These are phyloP conservation scores for Drosophila tani DNA, from an alignment of 1,140 invertebrate genomes.

Conservation along the genomic window DNA sequence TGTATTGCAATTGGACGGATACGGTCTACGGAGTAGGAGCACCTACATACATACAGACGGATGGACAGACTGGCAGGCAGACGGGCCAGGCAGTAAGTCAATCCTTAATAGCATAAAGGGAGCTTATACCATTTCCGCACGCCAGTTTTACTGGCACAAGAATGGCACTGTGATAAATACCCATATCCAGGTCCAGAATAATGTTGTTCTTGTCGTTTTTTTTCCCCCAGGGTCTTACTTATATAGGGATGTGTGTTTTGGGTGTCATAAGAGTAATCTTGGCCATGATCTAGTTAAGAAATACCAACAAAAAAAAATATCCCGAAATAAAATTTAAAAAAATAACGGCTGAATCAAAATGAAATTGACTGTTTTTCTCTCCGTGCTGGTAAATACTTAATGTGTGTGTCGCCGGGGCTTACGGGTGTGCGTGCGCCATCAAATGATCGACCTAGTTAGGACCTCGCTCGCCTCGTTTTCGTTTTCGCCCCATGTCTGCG, in stretches of 20 bases:
- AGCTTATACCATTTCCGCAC: conserved; percentile 74
- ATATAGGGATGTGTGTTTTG: no score
- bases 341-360: no score
- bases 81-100: conserved; percentile 55
- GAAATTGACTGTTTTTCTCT: background rate
- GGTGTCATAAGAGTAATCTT: no score
- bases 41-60: conserved; percentile 1
- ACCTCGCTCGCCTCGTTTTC: conserved; percentile 42
- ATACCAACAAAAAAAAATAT: no score
- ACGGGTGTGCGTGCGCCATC: conserved; percentile 37
- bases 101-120: conserved; percentile 60
- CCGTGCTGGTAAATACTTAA: conserved; percentile 22
- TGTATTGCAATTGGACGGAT: conserved; percentile 54
- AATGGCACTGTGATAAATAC: conserved; percentile 6
- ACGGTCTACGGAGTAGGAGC: conserved; percentile 11
- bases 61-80: background rate
- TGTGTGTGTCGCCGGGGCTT: conserved; percentile 5
- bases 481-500: conserved; percentile 32
- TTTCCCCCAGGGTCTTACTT: no score
- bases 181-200: background rate
- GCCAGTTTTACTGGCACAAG: conserved; percentile 46
- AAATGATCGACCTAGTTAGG: conserved; percentile 71
- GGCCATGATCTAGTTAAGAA: no score
- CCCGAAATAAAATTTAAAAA: no score
- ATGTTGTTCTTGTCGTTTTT: background rate